Base-by-base conservation (phyloP, 2,113 vertebrate genomes). In the Nyctibius bracteatus region DNA sequence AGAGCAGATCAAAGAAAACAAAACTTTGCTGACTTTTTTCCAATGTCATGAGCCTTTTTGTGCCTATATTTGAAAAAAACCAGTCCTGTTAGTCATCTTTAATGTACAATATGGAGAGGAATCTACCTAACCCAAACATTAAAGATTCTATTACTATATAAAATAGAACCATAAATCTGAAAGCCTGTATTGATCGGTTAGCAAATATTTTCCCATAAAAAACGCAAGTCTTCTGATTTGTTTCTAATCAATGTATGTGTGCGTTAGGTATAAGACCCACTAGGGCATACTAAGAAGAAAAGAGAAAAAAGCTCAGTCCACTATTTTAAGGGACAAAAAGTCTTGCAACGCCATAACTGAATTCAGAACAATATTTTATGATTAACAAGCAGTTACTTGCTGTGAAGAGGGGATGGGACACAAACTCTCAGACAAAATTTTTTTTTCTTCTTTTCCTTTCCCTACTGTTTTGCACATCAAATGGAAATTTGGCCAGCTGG, bases 101-200 rank as follows among this genome's bases (percentile, higher is more conserved):
- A 59, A 37, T 30, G 51, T 41, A 27, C 23, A 46, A n/a, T 46
- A 51, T 37, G 3, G 25, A 94, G 37, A 81, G 23, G 19, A 55
- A 66, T 39, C 54, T 82, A 30, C 31, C 33, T 31, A 80, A 91
- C 37, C 7, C 33, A 67, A 47, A 88, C 23, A 81, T 71, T 63
- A 74, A 74, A 80, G 23, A 70, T 81, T 84, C 11, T 74, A 46
- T 71, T 88, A 65, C 46, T 63, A 14, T 62, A 51, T 86, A 43
- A 88, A 94, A 74, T 7, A 73, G n/a, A 55, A 83, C 73, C n/a
- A 44, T 73, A 88, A 93, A 80, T 80, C 31, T 49, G 25, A 83
- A 95, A 86, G 25, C 4, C 8, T 85, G 5, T 85, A 90, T 87
- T 59, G 65, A 79, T 90, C 86, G 49, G 22, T 80, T 83, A 92